These are phyloP conservation scores for Haemorhous mexicanus DNA, from an alignment of 2,113 vertebrate genomes.

Conservation along the genomic window DNA sequence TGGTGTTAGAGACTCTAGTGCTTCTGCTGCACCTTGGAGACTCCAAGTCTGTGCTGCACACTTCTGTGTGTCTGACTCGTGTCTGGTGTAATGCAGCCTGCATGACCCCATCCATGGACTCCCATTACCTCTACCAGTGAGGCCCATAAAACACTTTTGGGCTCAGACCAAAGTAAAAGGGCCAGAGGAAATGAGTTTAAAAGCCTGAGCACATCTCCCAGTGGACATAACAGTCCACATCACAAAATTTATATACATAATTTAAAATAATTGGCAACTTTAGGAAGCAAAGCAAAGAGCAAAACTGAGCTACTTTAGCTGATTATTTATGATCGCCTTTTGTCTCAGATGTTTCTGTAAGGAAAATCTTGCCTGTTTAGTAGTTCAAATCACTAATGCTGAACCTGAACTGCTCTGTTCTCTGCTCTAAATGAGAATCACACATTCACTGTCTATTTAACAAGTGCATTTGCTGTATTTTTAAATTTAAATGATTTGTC, in stretches of 20 bases:
- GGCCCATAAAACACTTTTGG: slow-evolving; percentile 5
- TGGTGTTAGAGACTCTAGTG: neutral
- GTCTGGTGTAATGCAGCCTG: neutral
- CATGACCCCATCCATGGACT: neutral
- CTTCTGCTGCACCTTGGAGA: neutral
- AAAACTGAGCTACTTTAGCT: neutral
- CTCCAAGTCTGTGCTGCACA: neutral
- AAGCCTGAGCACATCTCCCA: slow-evolving; percentile 34
- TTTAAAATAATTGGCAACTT: slow-evolving; percentile 30
- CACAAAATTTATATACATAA: slow-evolving; percentile 15
- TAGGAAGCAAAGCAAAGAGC: neutral
- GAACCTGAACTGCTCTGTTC: neutral
- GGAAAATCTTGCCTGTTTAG: neutral
- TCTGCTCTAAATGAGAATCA: neutral
- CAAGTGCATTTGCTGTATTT: neutral
- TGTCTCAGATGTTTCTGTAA: neutral
- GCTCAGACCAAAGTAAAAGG: neutral
- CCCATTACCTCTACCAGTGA: neutral
- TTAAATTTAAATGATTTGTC: slow-evolving; percentile 15
- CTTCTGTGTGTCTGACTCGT: neutral
- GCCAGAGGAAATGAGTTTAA: slow-evolving; percentile 6
- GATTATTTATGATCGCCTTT: neutral
- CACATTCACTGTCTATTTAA: neutral
- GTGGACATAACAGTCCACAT: neutral
- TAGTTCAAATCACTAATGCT: neutral